Evolutionary conservation across 2,888 invertebrate species (phyloP), one percentile per base, ranked within the genome.

Genomic region (Andrena dorsata): DNA sequence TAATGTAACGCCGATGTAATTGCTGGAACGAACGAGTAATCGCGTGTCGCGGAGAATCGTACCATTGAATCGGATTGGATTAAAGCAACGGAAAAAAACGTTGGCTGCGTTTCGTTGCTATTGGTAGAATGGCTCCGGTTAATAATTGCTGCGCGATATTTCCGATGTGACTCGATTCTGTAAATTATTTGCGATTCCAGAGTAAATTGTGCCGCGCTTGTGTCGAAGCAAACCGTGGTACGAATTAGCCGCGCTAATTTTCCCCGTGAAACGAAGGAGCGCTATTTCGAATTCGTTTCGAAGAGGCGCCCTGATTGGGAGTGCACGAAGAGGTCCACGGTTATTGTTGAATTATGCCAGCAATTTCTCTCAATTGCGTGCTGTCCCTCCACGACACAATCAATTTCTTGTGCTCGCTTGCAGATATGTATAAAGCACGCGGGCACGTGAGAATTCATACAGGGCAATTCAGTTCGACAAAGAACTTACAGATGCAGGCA

Each of bases 111-210:
- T 28, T 20, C 51, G n/a, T 70, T 70, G 41, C 35, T 56, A 6
- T n/a, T 41, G 69, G n/a, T 41, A 41, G 26, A 58, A 28, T 41
- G n/a, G 28, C n/a, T 35, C 56, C 28, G 26, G 26, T 58, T 41
- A 28, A 70, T 70, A 58, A 70, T 70, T 41, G 28, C 51, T n/a
- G 47, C n/a, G 16, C 30, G 26, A 32, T 61, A 78, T 76, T 68
- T 61, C 16, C 61, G n/a, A 32, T 32, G 49, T 63, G 63, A 53
- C 20, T 60, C 58, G 23, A 65, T 78, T 78, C 61, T 53, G 61
- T 51, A 32, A 71, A 61, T 61, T 32, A 71, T 71, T 32, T 51
- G 30, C 61, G n/a, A 61, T 63, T 61, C 51, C 32, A 4, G 20
- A 23, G 49, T 10, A 71, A 51, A 49, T 23, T 70, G 10, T 3